Conservation (phyloP, 1,140 invertebrate genomes). For the Tachypleus tridentatus region DNA sequence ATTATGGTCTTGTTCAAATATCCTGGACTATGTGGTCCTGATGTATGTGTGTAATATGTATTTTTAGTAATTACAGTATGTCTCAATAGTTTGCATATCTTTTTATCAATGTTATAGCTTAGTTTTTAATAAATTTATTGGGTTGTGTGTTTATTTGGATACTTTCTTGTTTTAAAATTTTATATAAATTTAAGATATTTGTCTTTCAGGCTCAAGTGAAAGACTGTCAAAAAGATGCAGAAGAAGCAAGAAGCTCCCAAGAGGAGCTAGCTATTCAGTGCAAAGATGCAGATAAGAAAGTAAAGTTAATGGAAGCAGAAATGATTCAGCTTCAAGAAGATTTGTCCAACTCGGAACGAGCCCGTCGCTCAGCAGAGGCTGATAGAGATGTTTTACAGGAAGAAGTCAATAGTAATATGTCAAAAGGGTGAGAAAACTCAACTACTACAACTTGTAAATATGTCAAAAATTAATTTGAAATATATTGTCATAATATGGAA, state of each 20-base stretch:
- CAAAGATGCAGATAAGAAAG: conserved; percentile 84
- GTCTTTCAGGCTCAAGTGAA: conserved; percentile 56
- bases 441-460: too few species aligned
- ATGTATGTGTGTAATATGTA: too few species aligned
- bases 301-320: conserved; percentile 84
- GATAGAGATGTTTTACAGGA: conserved; percentile 77
- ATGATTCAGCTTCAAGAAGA: conserved; percentile 81
- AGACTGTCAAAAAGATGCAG: conserved; percentile 78
- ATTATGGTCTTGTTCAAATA: too few species aligned
- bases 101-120: too few species aligned
- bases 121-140: too few species aligned
- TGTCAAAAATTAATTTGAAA: too few species aligned
- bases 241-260: conserved; percentile 69
- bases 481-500: too few species aligned
- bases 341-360: conserved; percentile 68
- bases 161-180: too few species aligned
- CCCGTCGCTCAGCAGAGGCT: conserved; percentile 66
- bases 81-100: too few species aligned
- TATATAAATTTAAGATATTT: neutral
- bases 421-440: conserved; percentile 46
- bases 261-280: conserved; percentile 67
- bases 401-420: conserved; percentile 69
- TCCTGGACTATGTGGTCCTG: too few species aligned
- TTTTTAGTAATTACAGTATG: too few species aligned
- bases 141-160: too few species aligned